Conservation (phyloP, 2,113 vertebrate genomes). For the Cacatua alba region DNA sequence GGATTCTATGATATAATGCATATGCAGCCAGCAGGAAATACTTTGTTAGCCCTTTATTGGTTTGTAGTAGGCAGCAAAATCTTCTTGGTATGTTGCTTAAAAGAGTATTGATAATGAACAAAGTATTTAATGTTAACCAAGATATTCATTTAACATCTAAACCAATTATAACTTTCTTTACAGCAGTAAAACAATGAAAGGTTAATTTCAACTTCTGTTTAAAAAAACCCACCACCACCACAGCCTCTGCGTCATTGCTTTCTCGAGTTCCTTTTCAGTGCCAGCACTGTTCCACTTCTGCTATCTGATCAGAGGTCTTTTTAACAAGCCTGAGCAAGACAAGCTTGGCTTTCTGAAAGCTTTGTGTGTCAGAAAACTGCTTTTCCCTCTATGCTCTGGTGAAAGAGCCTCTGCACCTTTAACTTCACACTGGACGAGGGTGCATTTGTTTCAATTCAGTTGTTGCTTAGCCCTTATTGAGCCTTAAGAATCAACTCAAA, state of each 20-base stretch:
- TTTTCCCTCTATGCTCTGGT: neutral
- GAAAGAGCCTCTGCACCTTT: neutral
- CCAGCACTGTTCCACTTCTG: neutral
- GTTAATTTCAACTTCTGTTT: neutral
- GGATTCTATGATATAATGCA: neutral
- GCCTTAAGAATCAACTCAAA: neutral
- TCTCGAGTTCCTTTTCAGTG: neutral
- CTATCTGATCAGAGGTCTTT: neutral
- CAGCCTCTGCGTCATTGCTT: neutral
- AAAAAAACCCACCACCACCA: neutral
- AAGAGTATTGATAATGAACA: neutral
- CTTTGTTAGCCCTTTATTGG: neutral
- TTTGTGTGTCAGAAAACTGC: neutral
- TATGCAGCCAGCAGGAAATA: neutral
- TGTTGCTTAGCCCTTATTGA: neutral
- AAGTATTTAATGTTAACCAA: neutral
- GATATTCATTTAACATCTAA: neutral
- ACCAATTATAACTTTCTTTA: neutral
- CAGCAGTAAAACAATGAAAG: neutral
- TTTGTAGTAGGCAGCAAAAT: neutral
- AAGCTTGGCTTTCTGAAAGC: slow-evolving; percentile 23
- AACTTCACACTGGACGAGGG: neutral
- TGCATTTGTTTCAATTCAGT: neutral
- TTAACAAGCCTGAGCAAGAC: slow-evolving; percentile 43
- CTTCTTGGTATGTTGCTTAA: neutral